Evolutionary conservation across 2,797 vertebrate species (phyloP).

Genomic region (Podargus strigoides): DNA sequence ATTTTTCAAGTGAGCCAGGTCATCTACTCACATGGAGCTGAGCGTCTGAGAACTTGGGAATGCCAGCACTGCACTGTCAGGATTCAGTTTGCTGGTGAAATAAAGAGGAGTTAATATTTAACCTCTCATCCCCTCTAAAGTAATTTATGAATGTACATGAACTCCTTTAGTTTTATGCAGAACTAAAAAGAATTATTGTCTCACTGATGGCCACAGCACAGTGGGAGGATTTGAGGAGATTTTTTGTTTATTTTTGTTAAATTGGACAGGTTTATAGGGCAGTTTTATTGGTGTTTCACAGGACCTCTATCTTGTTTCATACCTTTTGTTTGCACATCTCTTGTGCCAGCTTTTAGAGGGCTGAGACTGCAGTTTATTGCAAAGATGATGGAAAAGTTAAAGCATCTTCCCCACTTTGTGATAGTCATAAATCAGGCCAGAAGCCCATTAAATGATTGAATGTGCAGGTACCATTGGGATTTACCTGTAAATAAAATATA

Average conservation of each 20-base stretch:
- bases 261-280: neutral
- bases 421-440: neutral
- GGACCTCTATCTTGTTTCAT: neutral
- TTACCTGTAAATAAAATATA: neutral
- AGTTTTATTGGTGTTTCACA: neutral
- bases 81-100: neutral
- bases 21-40: neutral
- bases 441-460: neutral
- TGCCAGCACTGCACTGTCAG: neutral
- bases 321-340: neutral
- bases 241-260: neutral
- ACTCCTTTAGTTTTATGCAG: neutral
- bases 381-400: neutral
- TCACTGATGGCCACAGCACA: neutral
- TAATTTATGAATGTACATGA: neutral
- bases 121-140: neutral
- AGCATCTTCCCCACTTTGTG: neutral
- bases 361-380: neutral
- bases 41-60: neutral
- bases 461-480: neutral
- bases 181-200: neutral
- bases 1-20: neutral
- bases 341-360: neutral
- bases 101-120: slow-evolving; percentile 7
- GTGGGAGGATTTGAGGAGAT: neutral